Base-by-base conservation (phyloP, 2,888 invertebrate genomes). In the Chaetogeoica ovagalla region DNA sequence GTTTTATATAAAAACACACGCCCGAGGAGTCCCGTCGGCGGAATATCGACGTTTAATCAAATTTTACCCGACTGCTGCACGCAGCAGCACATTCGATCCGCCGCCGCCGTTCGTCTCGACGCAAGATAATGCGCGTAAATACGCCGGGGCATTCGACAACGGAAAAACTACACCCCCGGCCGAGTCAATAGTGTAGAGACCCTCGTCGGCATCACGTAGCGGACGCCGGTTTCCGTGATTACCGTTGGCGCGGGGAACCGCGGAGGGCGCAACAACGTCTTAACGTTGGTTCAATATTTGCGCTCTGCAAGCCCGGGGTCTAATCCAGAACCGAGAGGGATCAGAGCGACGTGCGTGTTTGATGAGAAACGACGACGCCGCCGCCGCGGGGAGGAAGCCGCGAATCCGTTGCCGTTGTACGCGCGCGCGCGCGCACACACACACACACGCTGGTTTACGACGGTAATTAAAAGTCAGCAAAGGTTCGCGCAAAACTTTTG, bases 391-490 rank as follows among this genome's bases (percentile, higher is more conserved):
- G 77, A 59, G 52, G 57, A 15, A 11, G 19, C 73, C 68, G 68
- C 30, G 30, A 30, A 30, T 30, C 30, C 30, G 30, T 30, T 7
- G 55, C 19, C 13, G 15, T n/a, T n/a, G n/a, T n/a, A 15, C 75
- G 57, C 21, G 43, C 57, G 43, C 37, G 43, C 19, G 5, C 19
- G 43, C 39, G n/a, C 43, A n/a, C 57, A 59, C n/a, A 30, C 19
- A 55, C 39, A 30, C 43, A n/a, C 57, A 59, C n/a, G n/a, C 71
- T 79, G 39, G 71, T 79, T 79, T 79, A 79, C 71, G 71, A 71
- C 79, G 79, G 71, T 79, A 79, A 79, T 79, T 79, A 79, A 79
- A 79, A 79, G 79, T 79, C 79, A 79, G 79, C 79, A 79, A 79
- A 79, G 79, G 79, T 79, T 71, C 48, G 48, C 48, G 48, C 55